Conservation (phyloP, 2,888 invertebrate species). For the Tanypteryx hageni region DNA sequence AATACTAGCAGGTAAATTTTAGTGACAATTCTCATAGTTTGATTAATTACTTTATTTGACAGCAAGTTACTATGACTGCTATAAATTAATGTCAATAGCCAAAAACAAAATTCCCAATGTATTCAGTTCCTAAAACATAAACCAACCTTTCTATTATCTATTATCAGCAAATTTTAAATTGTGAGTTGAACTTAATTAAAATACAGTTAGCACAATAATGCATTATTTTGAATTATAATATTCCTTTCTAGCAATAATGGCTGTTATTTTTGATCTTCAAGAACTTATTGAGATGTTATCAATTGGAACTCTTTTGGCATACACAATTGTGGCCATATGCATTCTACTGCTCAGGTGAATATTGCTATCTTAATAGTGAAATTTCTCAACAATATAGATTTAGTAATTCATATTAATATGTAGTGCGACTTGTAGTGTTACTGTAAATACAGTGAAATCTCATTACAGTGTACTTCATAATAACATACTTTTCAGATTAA, state of each 20-base stretch:
- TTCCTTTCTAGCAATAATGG: slow-evolving; percentile 83
- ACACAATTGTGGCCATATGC: slow-evolving; percentile 94
- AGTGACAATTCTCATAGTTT: neutral
- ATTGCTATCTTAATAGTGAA: neutral
- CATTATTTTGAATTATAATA: neutral
- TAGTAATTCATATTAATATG: neutral
- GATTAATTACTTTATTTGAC: too few relatives aligned
- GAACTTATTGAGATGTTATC: slow-evolving; percentile 98
- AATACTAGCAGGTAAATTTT: slow-evolving; percentile 81
- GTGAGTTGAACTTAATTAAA: neutral
- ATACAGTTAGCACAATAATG: neutral
- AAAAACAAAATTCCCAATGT: neutral
- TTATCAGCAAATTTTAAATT: neutral
- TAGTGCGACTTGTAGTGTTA: too few relatives aligned
- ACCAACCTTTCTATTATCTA: neutral
- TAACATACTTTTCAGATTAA: too few relatives aligned
- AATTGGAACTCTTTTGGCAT: slow-evolving; percentile 92
- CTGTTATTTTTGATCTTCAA: slow-evolving; percentile 91
- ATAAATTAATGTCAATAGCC: neutral
- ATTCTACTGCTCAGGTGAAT: slow-evolving; percentile 89
- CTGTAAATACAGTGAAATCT: too few relatives aligned
- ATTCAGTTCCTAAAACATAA: neutral
- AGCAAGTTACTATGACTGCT: too few relatives aligned
- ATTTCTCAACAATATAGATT: too few relatives aligned
- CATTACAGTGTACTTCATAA: too few relatives aligned